These are phyloP conservation scores for Lissocephala sabroskyi DNA, from an alignment of 2,888 invertebrate genomes.

Conservation along the genomic window DNA sequence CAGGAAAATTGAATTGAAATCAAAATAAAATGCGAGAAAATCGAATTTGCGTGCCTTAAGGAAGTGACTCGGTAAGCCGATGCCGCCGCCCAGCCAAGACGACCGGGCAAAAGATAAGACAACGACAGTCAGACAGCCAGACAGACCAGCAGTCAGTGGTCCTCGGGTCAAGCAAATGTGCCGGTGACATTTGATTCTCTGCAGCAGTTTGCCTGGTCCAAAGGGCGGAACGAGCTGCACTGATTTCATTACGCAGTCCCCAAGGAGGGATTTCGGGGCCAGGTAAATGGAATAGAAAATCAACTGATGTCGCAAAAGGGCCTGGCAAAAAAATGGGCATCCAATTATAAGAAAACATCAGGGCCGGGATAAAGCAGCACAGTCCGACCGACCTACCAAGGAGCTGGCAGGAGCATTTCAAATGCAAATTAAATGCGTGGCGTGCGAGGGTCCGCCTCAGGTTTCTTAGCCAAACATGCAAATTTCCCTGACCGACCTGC, in stretches of 20 bases:
- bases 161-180: conserved; percentile 45
- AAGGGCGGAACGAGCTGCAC: conserved; percentile 14
- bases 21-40: conserved; percentile 54
- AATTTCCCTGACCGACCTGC: conserved; percentile 12
- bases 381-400: background rate
- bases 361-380: conserved; percentile 2
- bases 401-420: conserved; percentile 33
- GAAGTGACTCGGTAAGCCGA: conserved; percentile 22
- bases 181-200: conserved; percentile 61
- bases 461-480: conserved; percentile 16
- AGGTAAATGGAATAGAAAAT: too few species aligned
- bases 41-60: conserved; percentile 61
- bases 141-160: conserved; percentile 18
- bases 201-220: conserved; percentile 20
- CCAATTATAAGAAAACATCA: conserved; percentile 52
- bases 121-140: background rate
- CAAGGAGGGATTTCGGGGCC: too few species aligned
- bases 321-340: conserved; percentile 33
- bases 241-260: conserved; percentile 20
- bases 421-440: conserved; percentile 53
- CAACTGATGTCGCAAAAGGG: conserved; percentile 13
- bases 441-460: conserved; percentile 28
- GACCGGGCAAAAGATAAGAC: background rate
- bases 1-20: conserved; percentile 63
- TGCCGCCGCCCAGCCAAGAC: background rate